Base-by-base conservation (phyloP, 2,113 vertebrate species). In the Aplodontia rufa region DNA sequence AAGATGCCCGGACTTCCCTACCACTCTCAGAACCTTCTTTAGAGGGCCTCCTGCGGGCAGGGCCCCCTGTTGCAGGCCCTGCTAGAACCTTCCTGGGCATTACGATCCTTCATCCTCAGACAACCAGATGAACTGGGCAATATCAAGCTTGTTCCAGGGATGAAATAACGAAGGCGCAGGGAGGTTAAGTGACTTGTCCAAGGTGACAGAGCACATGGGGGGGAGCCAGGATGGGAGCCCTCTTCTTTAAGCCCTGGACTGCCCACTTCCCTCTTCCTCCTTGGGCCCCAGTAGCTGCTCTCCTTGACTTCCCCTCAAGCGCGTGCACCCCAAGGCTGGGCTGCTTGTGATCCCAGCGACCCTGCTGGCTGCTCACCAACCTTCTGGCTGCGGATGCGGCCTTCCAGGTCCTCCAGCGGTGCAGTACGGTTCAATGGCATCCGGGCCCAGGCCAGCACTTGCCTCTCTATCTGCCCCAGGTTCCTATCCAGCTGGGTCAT, bases 401-500 rank as follows among this genome's bases (percentile, higher is more conserved):
- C 89, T 64, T 97, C 91, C n/a, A 98, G 93, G 82, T 98, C 97
- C 47, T 93, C 74, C 69, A 97, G 76, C 0, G 96, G 96, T 0
- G 62, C 0, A 0, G 17, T 6, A 8, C 74, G 92, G 82, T 69
- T 97, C 90, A 98, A 69, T 0, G 97, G 96, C 45, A 92, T 47
- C 47, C 97, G 94, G 24, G 32, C 76, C 96, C 94, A 69, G 82
- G 45, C 91, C 95, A 96, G 64, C 53, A 97, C n/a, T 79, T 96
- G 96, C 78, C 3, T 82, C 91, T 98, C 87, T 28, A 81, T 72
- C 82, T 91, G 78, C 4, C 47, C 71, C 89, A 98, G 94, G 51
- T 97, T 95, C 42, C 64, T 26, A 4, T 91, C 88, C 82, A 98
- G 62, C 93, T 1, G 84, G 35, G 69, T 97, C 97, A 98, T 93